phyloP scores from a whole-genome alignment of 2,888 invertebrate genomes.

The Apotomis betuletana region DNA sequence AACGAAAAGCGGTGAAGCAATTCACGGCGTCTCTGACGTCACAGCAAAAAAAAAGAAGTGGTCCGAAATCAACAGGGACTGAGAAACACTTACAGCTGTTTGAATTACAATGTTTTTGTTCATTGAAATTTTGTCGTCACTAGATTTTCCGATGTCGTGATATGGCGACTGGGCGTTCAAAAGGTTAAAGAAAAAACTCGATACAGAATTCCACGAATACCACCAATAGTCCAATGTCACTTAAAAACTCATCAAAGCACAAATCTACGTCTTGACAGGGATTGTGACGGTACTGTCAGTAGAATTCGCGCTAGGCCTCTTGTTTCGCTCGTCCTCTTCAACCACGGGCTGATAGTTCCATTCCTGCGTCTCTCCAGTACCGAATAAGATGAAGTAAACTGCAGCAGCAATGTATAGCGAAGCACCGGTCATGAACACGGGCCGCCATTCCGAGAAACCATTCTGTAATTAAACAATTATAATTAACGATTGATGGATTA shows the following conservation, averaged over 20 bases:
- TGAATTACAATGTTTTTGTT: too few relatives aligned
- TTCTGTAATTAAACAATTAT: slow-evolving; percentile 80
- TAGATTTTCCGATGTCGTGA: too few relatives aligned
- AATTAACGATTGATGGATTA: slow-evolving; percentile 23
- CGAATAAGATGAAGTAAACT: slow-evolving; percentile 87
- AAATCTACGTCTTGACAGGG: slow-evolving; percentile 65
- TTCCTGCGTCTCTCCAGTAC: slow-evolving; percentile 87
- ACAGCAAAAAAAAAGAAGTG: too few relatives aligned
- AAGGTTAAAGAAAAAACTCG: background rate
- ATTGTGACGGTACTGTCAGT: slow-evolving; percentile 70
- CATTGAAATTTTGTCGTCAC: too few relatives aligned
- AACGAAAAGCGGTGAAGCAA: too few relatives aligned
- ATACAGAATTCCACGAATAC: background rate
- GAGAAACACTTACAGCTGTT: too few relatives aligned
- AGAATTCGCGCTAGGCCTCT: slow-evolving; percentile 59
- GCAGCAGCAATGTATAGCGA: slow-evolving; percentile 87
- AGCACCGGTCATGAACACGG: slow-evolving; percentile 89
- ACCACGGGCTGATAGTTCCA: slow-evolving; percentile 85
- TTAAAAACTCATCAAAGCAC: background rate
- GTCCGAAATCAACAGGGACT: too few relatives aligned
- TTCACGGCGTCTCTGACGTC: too few relatives aligned
- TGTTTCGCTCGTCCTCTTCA: slow-evolving; percentile 63
- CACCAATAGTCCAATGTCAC: background rate
- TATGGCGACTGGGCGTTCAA: too few relatives aligned
- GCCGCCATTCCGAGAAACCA: slow-evolving; percentile 89